Evolutionary conservation across 2,113 vertebrate species (phyloP), one percentile per base, ranked within the genome.

Genomic region (Struthidea cinerea): DNA sequence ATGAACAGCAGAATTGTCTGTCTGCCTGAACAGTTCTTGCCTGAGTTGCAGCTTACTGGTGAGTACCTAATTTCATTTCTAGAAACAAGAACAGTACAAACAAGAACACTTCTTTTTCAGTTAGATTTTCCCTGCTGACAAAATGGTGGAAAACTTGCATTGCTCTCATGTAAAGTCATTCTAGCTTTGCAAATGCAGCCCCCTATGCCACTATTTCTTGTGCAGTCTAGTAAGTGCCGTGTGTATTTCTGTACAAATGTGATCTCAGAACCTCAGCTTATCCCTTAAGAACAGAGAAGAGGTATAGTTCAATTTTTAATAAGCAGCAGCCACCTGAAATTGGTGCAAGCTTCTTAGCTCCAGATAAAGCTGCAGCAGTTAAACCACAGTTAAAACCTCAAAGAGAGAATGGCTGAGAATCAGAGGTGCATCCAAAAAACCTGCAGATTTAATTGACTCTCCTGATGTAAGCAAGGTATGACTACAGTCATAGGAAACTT

Each of bases 351-450:
- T 94, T 89, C 78, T 84, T 86, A 87, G 59, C 82, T 75, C 76
- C 81, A 96, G 91, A 77, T 96, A 89, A 91, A 93, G 56, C 76
- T 84, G 37, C 17, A 28, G 47, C 84, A 84, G 82, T 94, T 93
- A 96, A 97, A 96, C 92, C 77, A 65, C 94, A 93, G 88, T 44
- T 89, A 82, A 95, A 95, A 93, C 91, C 93, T 84, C 70, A 90
- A 90, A 89, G 84, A 92, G 64, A 94, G 56, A 75, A 84, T 22
- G 46, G 27, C 55, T 78, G 73, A 94, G 90, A 94, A 83, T 70
- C 44, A 42, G 86, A 63, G 87, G 56, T 0, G 2, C 76, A 92
- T 87, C 67, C 84, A 75, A 92, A 92, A 96, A 76, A 49, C 13
- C 84, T 84, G 14, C 47, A 64, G 61, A 37, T 74, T 95, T 95